Conservation (phyloP, 1,140 invertebrate species). For the Drosophila auraria region DNA sequence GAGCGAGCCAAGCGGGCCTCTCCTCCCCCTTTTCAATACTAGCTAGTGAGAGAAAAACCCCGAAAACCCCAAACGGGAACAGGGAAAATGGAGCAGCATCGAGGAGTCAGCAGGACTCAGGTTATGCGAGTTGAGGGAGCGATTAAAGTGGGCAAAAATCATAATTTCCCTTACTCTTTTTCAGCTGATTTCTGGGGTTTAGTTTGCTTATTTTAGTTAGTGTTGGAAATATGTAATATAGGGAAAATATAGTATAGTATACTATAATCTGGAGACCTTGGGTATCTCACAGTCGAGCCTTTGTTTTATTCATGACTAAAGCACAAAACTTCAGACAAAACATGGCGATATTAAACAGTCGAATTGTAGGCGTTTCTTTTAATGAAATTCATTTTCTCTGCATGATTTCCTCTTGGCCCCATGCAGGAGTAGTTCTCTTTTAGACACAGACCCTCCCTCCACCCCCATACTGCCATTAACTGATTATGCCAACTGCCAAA, state of each 20-base stretch:
- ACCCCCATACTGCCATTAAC: conserved; percentile 9
- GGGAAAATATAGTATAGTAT: too few relatives aligned
- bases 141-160: conserved; percentile 11
- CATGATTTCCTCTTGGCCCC: conserved; percentile 13
- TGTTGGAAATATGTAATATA: too few relatives aligned
- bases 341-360: conserved; percentile 6
- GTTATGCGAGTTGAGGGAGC: conserved; percentile 9
- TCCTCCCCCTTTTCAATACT: background rate
- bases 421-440: background rate
- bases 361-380: conserved; percentile 13
- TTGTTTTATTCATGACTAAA: conserved; percentile 1
- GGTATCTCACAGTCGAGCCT: background rate
- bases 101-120: background rate
- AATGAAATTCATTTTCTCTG: conserved; percentile 18
- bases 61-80: conserved; percentile 5
- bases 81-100: background rate
- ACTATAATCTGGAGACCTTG: too few relatives aligned
- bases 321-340: background rate
- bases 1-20: conserved; percentile 54
- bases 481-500: conserved; percentile 20
- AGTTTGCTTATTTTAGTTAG: background rate
- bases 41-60: background rate
- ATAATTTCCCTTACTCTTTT: conserved; percentile 12
- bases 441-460: background rate
- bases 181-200: background rate